Evolutionary conservation across 2,888 invertebrate genomes (phyloP), one percentile per base, ranked within the genome.

Genomic region (Lasioglossum oenotherae): DNA sequence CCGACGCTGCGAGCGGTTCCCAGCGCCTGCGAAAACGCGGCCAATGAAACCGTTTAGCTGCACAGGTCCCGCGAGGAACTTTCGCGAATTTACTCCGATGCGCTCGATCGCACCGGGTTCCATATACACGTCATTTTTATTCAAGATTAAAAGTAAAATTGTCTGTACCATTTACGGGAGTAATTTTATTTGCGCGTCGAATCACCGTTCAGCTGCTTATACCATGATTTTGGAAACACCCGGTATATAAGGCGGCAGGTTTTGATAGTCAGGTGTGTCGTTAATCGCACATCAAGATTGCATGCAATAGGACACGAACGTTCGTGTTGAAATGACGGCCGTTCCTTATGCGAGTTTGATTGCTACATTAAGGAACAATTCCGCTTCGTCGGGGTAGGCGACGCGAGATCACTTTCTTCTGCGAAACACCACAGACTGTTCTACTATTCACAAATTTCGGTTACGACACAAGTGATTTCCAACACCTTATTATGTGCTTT

Each of bases 11-110:
- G 12, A 64, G 41, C 23, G 31, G 49, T 74, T 71, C 77, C 72
- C n/a, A 64, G 23, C 38, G 74, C 67, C n/a, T 35, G 77, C 72
- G 64, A 53, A 46, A 46, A 14, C 19, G 81, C 72, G 57, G 69
- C 78, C 72, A 64, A 78, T 78, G 73, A 81, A 80, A 78, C 49
- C 72, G 46, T 76, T 67, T 57, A 31, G 16, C 38, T 60, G 19
- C n/a, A n/a, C 79, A 16, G 14, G 49, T 16, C 53, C 8, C n/a
- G n/a, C 53, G 10, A 53, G 41, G 49, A 64, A 79, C 41, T 82
- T 78, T 53, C 14, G 67, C 64, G 35, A 69, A 23, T 60, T 72
- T 57, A 41, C 44, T 72, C 53, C 1, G 16, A 16, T 60, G 12
- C 23, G 44, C 35, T 35, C 31, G 64, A 74, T 80, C 35, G 69